Conservation (phyloP, 1,140 invertebrate genomes). For the Bombus confusus region DNA sequence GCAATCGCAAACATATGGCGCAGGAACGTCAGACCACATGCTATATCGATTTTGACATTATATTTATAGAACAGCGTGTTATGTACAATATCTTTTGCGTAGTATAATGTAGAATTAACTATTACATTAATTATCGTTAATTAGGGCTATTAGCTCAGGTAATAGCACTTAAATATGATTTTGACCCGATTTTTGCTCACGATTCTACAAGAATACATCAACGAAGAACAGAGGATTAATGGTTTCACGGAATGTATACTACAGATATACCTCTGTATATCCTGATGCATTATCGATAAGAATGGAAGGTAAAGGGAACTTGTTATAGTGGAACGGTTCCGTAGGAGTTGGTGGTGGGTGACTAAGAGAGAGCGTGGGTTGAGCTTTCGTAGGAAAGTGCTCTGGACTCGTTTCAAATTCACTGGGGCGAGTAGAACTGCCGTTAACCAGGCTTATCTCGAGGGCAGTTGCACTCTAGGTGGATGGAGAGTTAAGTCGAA, state of each 20-base stretch:
- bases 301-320: slow-evolving; percentile 51
- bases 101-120: background rate
- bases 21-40: background rate
- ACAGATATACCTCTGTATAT: background rate
- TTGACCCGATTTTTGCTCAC: background rate
- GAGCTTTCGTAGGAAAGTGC: slow-evolving; percentile 66
- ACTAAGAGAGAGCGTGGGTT: background rate
- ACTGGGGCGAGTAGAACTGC: slow-evolving; percentile 53
- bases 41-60: slow-evolving; percentile 1
- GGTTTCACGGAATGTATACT: background rate
- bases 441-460: slow-evolving; percentile 64
- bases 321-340: slow-evolving; percentile 26
- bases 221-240: background rate
- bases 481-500: slow-evolving; percentile 52
- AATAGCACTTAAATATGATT: background rate
- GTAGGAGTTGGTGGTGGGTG: slow-evolving; percentile 1
- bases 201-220: background rate
- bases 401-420: slow-evolving; percentile 65
- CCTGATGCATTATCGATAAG: background rate
- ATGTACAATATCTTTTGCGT: background rate
- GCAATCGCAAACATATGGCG: background rate
- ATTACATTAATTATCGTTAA: background rate
- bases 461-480: slow-evolving; percentile 40
- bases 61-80: background rate
- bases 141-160: background rate